These are phyloP conservation scores for Aleiodes sp. DNA, from an alignment of 1,140 invertebrate genomes.

Conservation along the genomic window DNA sequence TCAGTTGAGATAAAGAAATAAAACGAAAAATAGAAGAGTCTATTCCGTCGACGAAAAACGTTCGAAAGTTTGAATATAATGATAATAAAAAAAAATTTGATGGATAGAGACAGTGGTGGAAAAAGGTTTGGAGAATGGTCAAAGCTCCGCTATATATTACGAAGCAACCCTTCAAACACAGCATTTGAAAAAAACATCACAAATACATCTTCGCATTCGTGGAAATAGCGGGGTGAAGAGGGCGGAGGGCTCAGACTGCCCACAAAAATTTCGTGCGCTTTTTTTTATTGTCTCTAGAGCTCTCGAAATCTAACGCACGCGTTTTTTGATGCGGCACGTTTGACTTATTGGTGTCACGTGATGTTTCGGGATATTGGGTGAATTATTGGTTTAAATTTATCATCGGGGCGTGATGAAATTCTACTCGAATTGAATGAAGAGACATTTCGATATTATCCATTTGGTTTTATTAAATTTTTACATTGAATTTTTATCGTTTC, in stretches of 20 bases:
- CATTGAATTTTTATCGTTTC: not conserved
- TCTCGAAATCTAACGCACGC: not conserved
- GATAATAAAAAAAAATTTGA: not conserved
- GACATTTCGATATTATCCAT: not conserved
- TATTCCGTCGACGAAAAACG: not conserved
- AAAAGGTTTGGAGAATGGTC: slow-evolving; percentile 4
- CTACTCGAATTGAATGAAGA: not conserved
- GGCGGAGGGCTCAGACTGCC: not conserved
- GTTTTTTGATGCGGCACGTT: not conserved
- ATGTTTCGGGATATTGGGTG: not conserved
- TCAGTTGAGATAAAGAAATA: not conserved
- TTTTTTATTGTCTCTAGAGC: no score
- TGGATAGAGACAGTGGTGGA: not conserved
- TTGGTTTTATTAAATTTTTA: no score
- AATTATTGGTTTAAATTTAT: no score
- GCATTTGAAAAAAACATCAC: not conserved
- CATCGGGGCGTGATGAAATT: not conserved
- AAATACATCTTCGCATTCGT: slow-evolving; percentile 4
- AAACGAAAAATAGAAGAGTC: no score
- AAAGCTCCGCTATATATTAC: slow-evolving; percentile 10
- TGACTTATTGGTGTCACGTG: not conserved
- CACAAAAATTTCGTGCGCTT: not conserved
- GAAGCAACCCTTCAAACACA: slow-evolving; percentile 11
- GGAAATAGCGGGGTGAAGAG: not conserved
- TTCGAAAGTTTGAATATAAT: not conserved